phyloP scores from a whole-genome alignment of 2,797 vertebrate genomes.

The Pseudotriccus pelzelni region DNA sequence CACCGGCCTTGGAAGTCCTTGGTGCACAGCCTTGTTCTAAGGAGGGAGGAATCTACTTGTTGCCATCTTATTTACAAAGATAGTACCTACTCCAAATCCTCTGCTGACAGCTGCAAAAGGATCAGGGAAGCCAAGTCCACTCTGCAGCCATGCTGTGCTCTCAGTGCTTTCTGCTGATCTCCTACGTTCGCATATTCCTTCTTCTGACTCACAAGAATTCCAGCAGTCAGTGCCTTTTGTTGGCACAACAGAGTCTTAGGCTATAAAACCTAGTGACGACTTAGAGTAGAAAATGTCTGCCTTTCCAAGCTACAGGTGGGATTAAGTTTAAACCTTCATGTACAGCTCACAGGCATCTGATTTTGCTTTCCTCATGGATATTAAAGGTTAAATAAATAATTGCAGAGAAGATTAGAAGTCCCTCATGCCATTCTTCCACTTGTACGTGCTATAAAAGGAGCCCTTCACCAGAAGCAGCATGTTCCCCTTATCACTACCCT shows the following conservation, averaged over 20 bases:
- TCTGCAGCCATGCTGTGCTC: neutral
- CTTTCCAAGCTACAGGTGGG: neutral
- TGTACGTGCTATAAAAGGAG: neutral
- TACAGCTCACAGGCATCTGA: neutral
- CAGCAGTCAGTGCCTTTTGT: neutral
- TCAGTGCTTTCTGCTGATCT: neutral
- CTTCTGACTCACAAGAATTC: neutral
- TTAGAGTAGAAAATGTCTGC: neutral
- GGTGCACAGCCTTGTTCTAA: neutral
- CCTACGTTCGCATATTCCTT: neutral
- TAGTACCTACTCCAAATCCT: neutral
- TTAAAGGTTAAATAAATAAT: neutral
- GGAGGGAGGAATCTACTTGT: too few relatives aligned
- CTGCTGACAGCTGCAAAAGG: neutral
- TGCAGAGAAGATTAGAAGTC: neutral
- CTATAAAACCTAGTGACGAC: accelerated
- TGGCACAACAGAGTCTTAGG: neutral
- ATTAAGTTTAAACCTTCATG: neutral
- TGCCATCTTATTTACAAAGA: neutral
- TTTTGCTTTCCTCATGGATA: neutral
- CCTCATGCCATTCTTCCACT: neutral
- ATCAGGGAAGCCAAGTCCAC: neutral
- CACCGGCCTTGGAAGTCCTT: accelerated
- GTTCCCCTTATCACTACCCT: neutral
- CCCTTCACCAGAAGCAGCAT: neutral